These are phyloP conservation scores for Nematostella vectensis DNA, from an alignment of 92 coral and sea anemone species.

Conservation along the genomic window DNA sequence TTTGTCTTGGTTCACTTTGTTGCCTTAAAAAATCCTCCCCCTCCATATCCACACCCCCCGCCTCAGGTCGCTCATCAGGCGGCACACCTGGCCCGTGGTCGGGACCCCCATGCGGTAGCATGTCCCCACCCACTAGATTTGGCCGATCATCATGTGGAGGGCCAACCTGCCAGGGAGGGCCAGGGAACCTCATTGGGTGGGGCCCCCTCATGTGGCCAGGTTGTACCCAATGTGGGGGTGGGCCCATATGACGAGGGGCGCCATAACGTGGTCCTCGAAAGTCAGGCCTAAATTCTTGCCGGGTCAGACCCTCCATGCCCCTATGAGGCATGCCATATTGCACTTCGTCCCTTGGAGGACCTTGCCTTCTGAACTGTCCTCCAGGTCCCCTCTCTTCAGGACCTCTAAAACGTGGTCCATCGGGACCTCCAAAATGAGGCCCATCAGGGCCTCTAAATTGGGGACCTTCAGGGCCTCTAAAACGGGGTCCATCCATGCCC, in stretches of 20 bases:
- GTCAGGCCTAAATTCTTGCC: constrained; percentile 7
- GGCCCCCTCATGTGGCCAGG: constrained; percentile 64
- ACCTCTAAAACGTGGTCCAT: constrained; percentile 38
- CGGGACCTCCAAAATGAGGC: constrained; percentile 43
- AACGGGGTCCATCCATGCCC: constrained; percentile 32
- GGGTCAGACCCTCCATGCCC: constrained; percentile 8
- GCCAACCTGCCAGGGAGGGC: constrained; percentile 46
- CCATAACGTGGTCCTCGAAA: constrained; percentile 10
- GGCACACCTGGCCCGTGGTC: constrained; percentile 1
- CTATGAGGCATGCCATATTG: constrained; percentile 6
- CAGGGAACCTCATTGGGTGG: constrained; percentile 36
- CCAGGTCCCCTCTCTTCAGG: constrained; percentile 8
- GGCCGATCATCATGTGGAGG: constrained; percentile 50
- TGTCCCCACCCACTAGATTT: constrained; percentile 7
- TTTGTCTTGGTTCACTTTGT: neutral
- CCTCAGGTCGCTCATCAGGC: constrained; percentile 3
- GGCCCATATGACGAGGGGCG: constrained; percentile 31
- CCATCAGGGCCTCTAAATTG: constrained; percentile 31
- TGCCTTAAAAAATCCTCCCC: neutral
- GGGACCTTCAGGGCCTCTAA: constrained; percentile 32
- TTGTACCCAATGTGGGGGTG: constrained; percentile 67
- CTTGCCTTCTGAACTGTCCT: constrained; percentile 2
- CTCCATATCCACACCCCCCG: neutral
- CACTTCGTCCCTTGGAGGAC: constrained; percentile 54
- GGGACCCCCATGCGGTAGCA: constrained; percentile 5